Evolutionary conservation across 2,888 invertebrate species (phyloP), one percentile per base, ranked within the genome.

Genomic region (Pristionchus entomophagus): DNA sequence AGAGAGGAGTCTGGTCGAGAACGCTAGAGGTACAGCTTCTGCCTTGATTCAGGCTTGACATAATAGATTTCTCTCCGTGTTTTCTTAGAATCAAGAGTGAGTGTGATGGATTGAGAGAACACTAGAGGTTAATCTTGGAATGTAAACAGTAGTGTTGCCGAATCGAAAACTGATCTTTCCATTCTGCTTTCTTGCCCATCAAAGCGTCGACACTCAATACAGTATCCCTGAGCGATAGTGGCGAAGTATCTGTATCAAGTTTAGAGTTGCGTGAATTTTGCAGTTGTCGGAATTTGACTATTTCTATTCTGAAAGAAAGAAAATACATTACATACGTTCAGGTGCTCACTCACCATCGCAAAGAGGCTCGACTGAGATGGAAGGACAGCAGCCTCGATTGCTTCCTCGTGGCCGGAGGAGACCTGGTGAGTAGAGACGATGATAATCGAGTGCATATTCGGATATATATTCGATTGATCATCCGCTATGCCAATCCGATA

Each of bases 341-440:
- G 83, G 83, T 83, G 6, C 83, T 83, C 45, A 1, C 6, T 19
- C 83, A 83, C n/a, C 65, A 65, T 29, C 83, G 62, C 6, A 4
- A 38, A 29, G 8, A 3, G 0, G 83, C 65, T 3, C 83, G 83
- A 26, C 45, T 3, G 0, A 6, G 49, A 22, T 49, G 0, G 26
- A 65, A 62, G 1, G 83, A 83, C 35, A 3, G 19, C 22, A 22
- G 0, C 22, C 0, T 83, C 19, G 32, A 29, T 0, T 83, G 83
- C 49, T 6, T 73, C 26, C 51, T 85, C 14, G 53, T 85, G 0
- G 32, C 35, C n/a, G 85, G 85, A 1, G 85, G 73, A 12, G 85
- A 85, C 19, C 53, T 85, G 38, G 83, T 83, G 14, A 83, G 82
- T 8, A 69, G 17, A 59, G 38, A 82, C 59, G 29, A 1, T 17